phyloP scores from a whole-genome alignment of 2,797 vertebrate genomes.

The Tokudaia muenninki region DNA sequence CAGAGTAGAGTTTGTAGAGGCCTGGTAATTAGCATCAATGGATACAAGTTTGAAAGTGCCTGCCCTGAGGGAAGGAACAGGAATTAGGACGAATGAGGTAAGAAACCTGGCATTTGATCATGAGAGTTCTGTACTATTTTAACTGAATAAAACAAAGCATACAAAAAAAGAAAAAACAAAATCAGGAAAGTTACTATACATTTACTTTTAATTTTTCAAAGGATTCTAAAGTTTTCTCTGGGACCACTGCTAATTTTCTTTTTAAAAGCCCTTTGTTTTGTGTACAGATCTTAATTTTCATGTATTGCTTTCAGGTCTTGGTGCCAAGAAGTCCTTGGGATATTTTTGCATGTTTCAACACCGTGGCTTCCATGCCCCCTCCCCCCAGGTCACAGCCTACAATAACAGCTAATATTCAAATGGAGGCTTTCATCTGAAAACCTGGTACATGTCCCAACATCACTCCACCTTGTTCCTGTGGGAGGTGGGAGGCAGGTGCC shows the following conservation, averaged over 20 bases:
- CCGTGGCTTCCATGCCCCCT: not conserved
- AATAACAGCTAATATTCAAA: conserved; percentile 59
- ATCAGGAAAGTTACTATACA: not conserved
- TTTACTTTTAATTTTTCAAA: not conserved
- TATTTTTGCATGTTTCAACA: conserved; percentile 6
- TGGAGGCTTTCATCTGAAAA: conserved; percentile 71
- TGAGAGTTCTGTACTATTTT: not conserved
- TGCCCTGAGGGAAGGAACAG: not conserved
- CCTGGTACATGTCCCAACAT: conserved; percentile 31
- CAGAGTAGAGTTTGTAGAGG: not conserved
- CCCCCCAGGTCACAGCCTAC: conserved; percentile 18
- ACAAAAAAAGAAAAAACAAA: not conserved
- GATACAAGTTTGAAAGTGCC: not conserved
- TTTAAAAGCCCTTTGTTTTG: not conserved
- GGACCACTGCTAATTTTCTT: not conserved
- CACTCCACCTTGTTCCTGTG: conserved; percentile 20
- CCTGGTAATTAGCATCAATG: not conserved
- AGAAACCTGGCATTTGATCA: not conserved
- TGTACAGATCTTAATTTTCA: not conserved
- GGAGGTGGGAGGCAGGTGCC: conserved; percentile 15
- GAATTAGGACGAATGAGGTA: not conserved
- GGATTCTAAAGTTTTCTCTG: not conserved
- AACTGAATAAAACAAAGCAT: not conserved
- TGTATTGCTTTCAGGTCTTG: not conserved
- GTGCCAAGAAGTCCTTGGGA: not conserved